Base-by-base conservation (phyloP, 2,113 vertebrate species). In the Melanerpes formicivorus region DNA sequence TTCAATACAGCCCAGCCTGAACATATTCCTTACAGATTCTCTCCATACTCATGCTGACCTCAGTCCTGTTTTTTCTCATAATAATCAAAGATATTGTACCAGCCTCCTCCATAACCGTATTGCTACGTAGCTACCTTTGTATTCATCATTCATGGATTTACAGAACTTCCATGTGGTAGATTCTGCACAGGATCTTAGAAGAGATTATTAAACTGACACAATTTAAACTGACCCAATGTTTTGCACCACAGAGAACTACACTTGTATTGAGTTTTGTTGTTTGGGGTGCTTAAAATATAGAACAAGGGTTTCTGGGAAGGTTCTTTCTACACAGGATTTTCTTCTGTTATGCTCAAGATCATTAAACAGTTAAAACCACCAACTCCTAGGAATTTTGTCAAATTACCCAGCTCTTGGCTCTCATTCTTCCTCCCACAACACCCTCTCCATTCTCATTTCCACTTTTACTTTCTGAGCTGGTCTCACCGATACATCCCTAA, bases 281-380 rank as follows among this genome's bases (percentile, higher is more conserved):
- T 93, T 95, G 87, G 56, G 72, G 79, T 93, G 52, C 65, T 60
- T 77, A 69, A 95, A 95, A 96, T 92, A 62, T 95, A 92, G 93
- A 87, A 81, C 93, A 93, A 94, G 65, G 74, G 60, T 91, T 93
- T 89, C 85, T 95, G 85, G 87, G 76, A 90, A 93, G 76, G 93
- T 85, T 95, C 65, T 48, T 91, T 85, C 69, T 85, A 88, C 56
- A 77, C 2, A 80, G 64, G 56, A 82, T 87, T 94, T 93, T 52
- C 21, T 52, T 76, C 79, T 80, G n/a, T 85, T 77, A 91, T 9
- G 26, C 70, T 84, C 85, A 87, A 92, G 82, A 85, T 80, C 59
- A 82, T 70, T 77, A 15, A 83, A 48, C 23, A 48, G 69, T 77
- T 80, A 93, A 92, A 95, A 46, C 16, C 4, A 70, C 56, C 16